Base-by-base conservation (phyloP, 2,888 invertebrate genomes). In the Cantharis nigra region DNA sequence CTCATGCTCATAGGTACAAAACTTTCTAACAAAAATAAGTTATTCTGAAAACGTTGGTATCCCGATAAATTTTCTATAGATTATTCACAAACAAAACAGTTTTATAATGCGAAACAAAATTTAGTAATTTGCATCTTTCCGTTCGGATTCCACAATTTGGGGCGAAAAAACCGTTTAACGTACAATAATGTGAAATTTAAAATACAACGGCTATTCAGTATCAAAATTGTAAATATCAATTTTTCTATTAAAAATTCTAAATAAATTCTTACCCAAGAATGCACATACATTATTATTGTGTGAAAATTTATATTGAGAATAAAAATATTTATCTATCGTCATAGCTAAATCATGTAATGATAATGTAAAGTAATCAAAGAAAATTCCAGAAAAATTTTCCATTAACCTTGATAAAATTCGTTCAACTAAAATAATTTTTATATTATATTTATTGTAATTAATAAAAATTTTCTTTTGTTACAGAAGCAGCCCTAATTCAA, bases 401-500 rank as follows among this genome's bases (percentile, higher is more conserved):
- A 9, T 26, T 4, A 23, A 23, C 23, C 23, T 23, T 23, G 23
- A 16, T 16, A 1, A 20, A 20, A 23, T 23, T 0, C 23, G 28
- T 0, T 28, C 1, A 28, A 9, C 3, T 1, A 30, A 11, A 30
- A 11, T 1, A 33, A 13, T 13, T 13, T 33, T 33, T 33, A 26
- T 13, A 26, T 16, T 14, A 1, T 62, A 10, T 63, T 13, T 33
- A 5, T 63, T 63, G 9, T 62, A 0, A 3, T 13, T 26, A 64
- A 3, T 67, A 18, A 77, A n/a, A 49, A 26, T 69, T 74, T 18
- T 63, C 72, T 81, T 83, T 85, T 85, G 81, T 89, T 89, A 49
- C 92, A 94, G 95, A 95, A 88, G 92, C 93, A n/a, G 92, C 92
- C 82, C 92, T 94, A 84, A 92, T 94, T 80, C 90, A 92, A 85